These are phyloP conservation scores for Zeugodacus cucurbitae DNA, from an alignment of 1,140 invertebrate species.

Conservation along the genomic window DNA sequence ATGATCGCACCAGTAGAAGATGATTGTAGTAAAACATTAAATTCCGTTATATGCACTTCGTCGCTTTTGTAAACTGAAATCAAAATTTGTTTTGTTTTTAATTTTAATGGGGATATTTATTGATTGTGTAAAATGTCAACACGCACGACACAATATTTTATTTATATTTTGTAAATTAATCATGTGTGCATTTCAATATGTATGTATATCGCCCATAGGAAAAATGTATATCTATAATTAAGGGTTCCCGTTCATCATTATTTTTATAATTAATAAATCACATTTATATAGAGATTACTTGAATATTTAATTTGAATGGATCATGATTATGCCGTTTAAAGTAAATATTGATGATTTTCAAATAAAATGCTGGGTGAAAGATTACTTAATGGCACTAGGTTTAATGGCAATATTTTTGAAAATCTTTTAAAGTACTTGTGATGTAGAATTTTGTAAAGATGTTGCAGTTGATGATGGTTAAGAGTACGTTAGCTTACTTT, in stretches of 20 bases:
- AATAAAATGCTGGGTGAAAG: not conserved
- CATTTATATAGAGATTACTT: not conserved
- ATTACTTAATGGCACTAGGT: slow-evolving; percentile 7
- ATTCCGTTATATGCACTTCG: not conserved
- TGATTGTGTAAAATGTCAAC: not conserved
- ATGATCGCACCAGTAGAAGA: slow-evolving; percentile 46
- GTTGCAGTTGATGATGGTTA: not conserved
- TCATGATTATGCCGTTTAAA: not conserved
- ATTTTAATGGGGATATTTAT: not conserved
- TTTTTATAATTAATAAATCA: slow-evolving; percentile 19
- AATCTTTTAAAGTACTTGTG: not conserved
- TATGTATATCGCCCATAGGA: slow-evolving; percentile 11
- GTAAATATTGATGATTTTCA: not conserved
- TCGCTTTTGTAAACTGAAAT: too few relatives aligned
- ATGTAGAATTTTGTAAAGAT: not conserved
- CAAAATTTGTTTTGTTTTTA: not conserved
- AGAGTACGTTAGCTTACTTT: not conserved
- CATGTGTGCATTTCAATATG: not conserved
- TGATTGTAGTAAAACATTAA: slow-evolving; percentile 32
- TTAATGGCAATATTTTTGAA: not conserved
- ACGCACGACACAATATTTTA: not conserved
- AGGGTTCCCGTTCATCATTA: not conserved
- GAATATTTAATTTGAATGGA: not conserved
- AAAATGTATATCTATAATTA: slow-evolving; percentile 5
- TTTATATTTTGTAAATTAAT: not conserved